Conservation (phyloP, 2,888 invertebrate genomes). For the Polyommatus icarus region DNA sequence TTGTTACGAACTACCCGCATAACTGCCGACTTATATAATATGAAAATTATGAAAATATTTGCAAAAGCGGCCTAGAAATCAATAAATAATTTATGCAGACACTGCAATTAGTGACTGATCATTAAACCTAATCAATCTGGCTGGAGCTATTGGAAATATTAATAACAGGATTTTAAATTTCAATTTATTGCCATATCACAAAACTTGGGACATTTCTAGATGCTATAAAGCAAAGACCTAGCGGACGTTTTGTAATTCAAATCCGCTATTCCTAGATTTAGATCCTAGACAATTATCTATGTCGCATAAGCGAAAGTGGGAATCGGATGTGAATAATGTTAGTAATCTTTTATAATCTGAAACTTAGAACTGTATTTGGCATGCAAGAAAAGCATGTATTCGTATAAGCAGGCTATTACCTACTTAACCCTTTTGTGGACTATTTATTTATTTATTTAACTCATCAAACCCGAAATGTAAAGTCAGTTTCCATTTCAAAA, state of each 20-base stretch:
- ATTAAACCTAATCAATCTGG: constrained; percentile 12
- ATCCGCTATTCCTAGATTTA: constrained; percentile 54
- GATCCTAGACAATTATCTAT: constrained; percentile 52
- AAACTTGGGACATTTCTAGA: constrained; percentile 32
- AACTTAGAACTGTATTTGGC: background rate
- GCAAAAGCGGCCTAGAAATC: background rate
- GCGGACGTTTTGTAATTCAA: constrained; percentile 64
- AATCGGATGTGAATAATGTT: constrained; percentile 2
- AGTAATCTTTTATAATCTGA: constrained; percentile 11
- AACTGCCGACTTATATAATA: background rate
- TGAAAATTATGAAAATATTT: background rate
- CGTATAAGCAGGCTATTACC: background rate
- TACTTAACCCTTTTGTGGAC: too few relatives aligned
- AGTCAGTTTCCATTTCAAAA: background rate
- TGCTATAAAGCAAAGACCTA: constrained; percentile 29
- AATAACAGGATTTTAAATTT: constrained; percentile 13
- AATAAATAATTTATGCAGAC: constrained; percentile 5
- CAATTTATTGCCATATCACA: constrained; percentile 34
- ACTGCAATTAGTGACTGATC: background rate
- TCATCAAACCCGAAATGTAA: background rate
- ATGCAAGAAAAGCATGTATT: background rate
- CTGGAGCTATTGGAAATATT: background rate
- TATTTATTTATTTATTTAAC: too few relatives aligned
- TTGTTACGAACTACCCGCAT: constrained; percentile 1
- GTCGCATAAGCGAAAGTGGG: constrained; percentile 46